phyloP scores from a whole-genome alignment of 2,113 vertebrate genomes.

The Atherinomorus stipes region DNA sequence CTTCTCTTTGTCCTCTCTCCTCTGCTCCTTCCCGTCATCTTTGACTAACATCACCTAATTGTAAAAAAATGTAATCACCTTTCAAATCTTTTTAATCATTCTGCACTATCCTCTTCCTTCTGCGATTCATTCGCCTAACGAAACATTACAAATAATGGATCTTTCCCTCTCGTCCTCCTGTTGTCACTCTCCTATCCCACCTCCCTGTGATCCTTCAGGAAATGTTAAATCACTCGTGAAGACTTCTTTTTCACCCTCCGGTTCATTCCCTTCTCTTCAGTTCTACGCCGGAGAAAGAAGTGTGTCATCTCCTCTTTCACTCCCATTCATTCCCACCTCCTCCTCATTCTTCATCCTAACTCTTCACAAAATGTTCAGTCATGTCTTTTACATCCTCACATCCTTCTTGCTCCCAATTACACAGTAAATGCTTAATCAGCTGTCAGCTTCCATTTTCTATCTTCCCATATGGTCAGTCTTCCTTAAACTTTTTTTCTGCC shows the following conservation, averaged over 20 bases:
- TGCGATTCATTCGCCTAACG: constrained; percentile 3
- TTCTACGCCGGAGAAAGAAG: constrained; percentile 42
- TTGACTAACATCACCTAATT: neutral
- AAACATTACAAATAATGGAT: constrained; percentile 16
- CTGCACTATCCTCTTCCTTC: neutral
- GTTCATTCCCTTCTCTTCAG: constrained; percentile 41
- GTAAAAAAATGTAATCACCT: constrained; percentile 15
- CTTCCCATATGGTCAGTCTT: constrained; percentile 35
- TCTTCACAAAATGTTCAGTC: constrained; percentile 59
- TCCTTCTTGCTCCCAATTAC: constrained; percentile 53
- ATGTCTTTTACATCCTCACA: constrained; percentile 48
- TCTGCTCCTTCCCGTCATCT: constrained; percentile 1
- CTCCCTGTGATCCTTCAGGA: constrained; percentile 43
- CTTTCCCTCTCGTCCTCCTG: constrained; percentile 15
- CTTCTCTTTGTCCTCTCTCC: neutral
- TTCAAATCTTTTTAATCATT: constrained; percentile 21
- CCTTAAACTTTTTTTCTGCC: constrained; percentile 13
- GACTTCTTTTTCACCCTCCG: constrained; percentile 29
- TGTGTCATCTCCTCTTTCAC: constrained; percentile 46
- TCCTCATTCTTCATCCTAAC: constrained; percentile 48
- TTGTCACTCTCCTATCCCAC: constrained; percentile 26
- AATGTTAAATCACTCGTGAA: constrained; percentile 48
- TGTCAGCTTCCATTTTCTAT: constrained; percentile 49
- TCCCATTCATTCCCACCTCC: constrained; percentile 39
- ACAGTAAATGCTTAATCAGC: constrained; percentile 59